Evolutionary conservation across 2,797 vertebrate genomes (phyloP).

Genomic region (Chaetodon trifasciatus): DNA sequence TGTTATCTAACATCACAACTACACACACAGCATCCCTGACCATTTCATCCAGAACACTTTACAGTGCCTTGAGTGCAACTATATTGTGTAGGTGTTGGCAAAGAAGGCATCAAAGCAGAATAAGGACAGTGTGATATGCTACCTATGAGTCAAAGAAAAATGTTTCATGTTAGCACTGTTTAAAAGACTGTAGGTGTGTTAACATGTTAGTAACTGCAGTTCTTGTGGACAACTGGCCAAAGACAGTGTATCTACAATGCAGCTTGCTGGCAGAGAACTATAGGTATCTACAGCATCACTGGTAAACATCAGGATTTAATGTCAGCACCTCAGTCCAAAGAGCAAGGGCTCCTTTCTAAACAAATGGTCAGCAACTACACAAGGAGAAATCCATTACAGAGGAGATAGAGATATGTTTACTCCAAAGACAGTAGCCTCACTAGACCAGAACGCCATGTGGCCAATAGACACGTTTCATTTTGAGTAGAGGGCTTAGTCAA

Average conservation of each 20-base stretch:
- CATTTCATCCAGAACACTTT: slow-evolving; percentile 5
- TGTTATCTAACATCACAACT: slow-evolving; percentile 20
- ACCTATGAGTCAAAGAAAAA: slow-evolving; percentile 9
- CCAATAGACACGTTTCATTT: background rate
- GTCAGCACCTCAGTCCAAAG: slow-evolving; percentile 10
- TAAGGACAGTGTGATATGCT: background rate
- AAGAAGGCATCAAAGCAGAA: slow-evolving; percentile 8
- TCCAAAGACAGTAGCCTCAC: background rate
- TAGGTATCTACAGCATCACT: slow-evolving; percentile 17
- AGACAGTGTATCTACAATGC: slow-evolving; percentile 11
- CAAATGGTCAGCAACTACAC: background rate
- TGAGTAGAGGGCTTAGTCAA: background rate
- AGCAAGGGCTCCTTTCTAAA: slow-evolving; percentile 19
- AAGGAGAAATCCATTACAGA: background rate
- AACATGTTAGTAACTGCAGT: slow-evolving; percentile 4
- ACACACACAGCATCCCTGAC: background rate
- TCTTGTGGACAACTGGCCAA: slow-evolving; percentile 9
- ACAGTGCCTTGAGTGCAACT: background rate
- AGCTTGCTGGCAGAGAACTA: slow-evolving; percentile 20
- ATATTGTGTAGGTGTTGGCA: slow-evolving; percentile 5
- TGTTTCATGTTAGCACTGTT: slow-evolving; percentile 1
- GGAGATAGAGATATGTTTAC: background rate
- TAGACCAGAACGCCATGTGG: background rate
- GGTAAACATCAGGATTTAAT: slow-evolving; percentile 28
- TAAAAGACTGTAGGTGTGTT: slow-evolving; percentile 5